Conservation (phyloP, 2,797 vertebrate genomes). For the Characodon lateralis region DNA sequence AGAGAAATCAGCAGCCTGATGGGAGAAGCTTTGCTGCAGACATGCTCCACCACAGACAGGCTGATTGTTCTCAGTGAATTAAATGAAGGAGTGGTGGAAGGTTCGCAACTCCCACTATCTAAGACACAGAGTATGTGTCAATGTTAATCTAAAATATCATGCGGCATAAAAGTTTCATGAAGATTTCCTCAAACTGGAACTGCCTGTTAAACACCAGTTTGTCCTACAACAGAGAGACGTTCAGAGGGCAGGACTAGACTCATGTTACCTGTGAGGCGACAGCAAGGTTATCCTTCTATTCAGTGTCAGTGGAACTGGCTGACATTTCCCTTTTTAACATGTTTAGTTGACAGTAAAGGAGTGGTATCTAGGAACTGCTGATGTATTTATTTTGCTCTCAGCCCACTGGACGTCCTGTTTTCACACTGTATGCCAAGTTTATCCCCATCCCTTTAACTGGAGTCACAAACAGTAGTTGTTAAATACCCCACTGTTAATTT, state of each 20-base stretch:
- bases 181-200: neutral
- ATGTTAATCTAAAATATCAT: neutral
- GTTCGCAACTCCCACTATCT: conserved; percentile 1
- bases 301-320: too few relatives aligned
- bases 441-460: too few relatives aligned
- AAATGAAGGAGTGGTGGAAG: neutral
- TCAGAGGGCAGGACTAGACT: neutral
- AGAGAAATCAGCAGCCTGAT: neutral
- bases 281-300: neutral
- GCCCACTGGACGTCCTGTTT: too few relatives aligned
- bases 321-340: too few relatives aligned
- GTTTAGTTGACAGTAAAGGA: too few relatives aligned
- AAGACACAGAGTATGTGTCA: neutral
- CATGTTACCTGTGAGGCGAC: neutral
- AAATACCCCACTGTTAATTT: too few relatives aligned
- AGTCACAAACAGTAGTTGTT: too few relatives aligned
- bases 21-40: neutral
- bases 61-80: neutral
- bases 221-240: neutral
- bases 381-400: too few relatives aligned
- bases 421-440: too few relatives aligned
- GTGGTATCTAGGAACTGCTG: too few relatives aligned
- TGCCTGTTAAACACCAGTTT: neutral
- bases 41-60: neutral
- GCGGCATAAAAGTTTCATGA: neutral